Conservation (phyloP, 2,113 vertebrate species). For the Syngnathoides biaculeatus region DNA sequence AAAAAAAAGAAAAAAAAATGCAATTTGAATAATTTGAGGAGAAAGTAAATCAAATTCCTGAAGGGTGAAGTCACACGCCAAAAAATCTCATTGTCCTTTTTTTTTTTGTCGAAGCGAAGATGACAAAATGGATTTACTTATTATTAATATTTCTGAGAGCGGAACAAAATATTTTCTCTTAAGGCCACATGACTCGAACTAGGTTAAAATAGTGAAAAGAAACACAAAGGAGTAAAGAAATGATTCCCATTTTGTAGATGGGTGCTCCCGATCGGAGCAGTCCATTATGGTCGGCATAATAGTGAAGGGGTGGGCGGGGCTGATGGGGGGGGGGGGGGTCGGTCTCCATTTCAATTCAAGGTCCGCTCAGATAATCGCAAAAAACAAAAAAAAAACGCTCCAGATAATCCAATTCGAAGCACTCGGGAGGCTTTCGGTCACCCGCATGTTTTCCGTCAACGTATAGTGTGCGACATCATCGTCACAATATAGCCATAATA, state of each 20-base stretch:
- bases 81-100: too few relatives aligned
- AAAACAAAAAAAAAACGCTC: too few relatives aligned
- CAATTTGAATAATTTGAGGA: background rate
- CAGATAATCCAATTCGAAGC: conserved; percentile 66
- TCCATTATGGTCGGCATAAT: conserved; percentile 20
- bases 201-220: conserved; percentile 36
- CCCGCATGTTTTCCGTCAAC: conserved; percentile 9
- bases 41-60: background rate
- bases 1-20: too few relatives aligned
- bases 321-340: background rate
- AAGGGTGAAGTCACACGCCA: background rate
- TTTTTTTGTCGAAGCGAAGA: too few relatives aligned
- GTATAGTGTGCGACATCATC: background rate
- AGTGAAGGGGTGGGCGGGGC: background rate
- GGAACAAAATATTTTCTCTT: background rate
- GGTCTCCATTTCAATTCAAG: conserved; percentile 41
- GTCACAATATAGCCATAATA: conserved; percentile 23
- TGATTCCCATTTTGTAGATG: conserved; percentile 17
- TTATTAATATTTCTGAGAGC: background rate
- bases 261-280: conserved; percentile 36
- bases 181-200: conserved; percentile 4
- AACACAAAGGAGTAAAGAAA: conserved; percentile 33
- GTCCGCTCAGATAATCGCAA: conserved; percentile 61
- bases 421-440: conserved; percentile 50
- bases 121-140: too few relatives aligned